Evolutionary conservation across 35 echinoderm and acorn worm species (phyloP).

Genomic region (Heliocidaris tuberculata): DNA sequence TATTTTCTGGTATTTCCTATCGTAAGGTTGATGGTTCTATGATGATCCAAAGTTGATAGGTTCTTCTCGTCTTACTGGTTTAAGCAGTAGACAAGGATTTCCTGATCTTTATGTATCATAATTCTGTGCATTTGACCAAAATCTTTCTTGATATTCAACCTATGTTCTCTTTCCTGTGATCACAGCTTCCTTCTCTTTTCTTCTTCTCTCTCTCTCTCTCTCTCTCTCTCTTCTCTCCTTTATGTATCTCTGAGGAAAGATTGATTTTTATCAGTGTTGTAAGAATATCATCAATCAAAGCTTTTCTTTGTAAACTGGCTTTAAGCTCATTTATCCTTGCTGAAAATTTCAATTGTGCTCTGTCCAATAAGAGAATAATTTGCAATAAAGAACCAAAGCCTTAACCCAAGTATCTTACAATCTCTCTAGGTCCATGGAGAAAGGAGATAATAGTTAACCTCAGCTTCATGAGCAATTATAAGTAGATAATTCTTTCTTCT

Average conservation of each 20-base stretch:
- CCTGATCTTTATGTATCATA: not conserved
- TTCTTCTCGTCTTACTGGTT: not conserved
- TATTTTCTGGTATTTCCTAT: not conserved
- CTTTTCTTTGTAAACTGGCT: not conserved
- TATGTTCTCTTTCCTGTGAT: not conserved
- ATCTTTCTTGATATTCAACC: not conserved
- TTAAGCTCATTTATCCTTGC: not conserved
- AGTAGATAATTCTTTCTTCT: slow-evolving; percentile 6
- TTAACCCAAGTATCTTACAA: not conserved
- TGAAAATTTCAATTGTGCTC: not conserved
- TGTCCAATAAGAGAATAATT: not conserved
- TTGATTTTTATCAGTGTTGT: not conserved
- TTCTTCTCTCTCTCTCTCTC: not conserved
- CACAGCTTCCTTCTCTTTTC: not conserved
- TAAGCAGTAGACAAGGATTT: not conserved
- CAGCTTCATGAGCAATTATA: not conserved
- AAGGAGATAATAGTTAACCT: slow-evolving; percentile 4
- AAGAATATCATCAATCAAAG: slow-evolving; percentile 6
- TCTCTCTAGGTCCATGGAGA: not conserved
- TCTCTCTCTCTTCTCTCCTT: not conserved
- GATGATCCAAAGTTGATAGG: not conserved
- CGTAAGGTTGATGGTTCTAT: not conserved
- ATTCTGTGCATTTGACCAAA: not conserved
- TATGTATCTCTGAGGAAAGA: not conserved
- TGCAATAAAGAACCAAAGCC: not conserved